Percentiles rank a stretch among this genome's conserved stretches.
These are phyloP conservation scores for Hippopotamus amphibius DNA, from an alignment of 2,113 vertebrate species.

Conservation along the genomic window DNA sequence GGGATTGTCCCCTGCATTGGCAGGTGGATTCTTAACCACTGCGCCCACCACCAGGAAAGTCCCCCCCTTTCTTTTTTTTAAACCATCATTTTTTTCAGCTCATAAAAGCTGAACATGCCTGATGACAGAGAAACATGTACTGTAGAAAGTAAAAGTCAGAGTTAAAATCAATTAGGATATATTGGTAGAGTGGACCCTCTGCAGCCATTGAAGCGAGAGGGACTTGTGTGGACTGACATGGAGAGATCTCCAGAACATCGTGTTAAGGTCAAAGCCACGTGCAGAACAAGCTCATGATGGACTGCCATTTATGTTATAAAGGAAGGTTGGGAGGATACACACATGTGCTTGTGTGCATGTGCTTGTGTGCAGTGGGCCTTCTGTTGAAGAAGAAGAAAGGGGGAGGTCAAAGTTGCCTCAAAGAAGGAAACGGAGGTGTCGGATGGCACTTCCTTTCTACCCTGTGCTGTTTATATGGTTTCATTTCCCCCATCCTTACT, in stretches of 20 bases:
- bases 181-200: background rate
- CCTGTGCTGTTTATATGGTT: background rate
- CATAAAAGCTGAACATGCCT: background rate
- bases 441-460: background rate
- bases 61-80: background rate
- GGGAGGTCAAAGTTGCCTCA: background rate
- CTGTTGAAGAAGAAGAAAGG: background rate
- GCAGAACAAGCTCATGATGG: background rate
- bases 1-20: background rate
- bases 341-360: background rate
- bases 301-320: background rate
- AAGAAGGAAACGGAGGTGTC: background rate
- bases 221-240: background rate
- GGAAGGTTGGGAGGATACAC: background rate
- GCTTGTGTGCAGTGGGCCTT: background rate
- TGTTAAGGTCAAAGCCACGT: background rate
- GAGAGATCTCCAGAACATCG: background rate
- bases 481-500: background rate
- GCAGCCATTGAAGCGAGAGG: background rate
- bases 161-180: background rate
- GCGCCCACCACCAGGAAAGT: background rate
- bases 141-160: background rate
- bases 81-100: background rate
- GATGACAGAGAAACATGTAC: background rate
- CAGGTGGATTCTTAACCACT: background rate